Evolutionary conservation across 2,797 vertebrate genomes (phyloP), one percentile per base, ranked within the genome.

Genomic region (Rhinoraja longicauda): DNA sequence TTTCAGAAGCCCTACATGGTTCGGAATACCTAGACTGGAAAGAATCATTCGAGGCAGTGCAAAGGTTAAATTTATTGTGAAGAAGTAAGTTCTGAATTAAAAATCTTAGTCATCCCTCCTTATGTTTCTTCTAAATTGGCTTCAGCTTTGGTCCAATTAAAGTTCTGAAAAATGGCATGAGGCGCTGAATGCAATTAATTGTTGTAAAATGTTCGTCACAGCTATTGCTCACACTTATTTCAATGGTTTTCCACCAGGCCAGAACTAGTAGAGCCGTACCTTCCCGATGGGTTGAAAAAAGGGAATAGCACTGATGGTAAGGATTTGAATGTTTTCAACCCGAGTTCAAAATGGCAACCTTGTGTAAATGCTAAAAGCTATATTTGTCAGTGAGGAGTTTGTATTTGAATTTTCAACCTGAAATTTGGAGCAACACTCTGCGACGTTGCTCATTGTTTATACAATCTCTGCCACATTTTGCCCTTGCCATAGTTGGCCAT

Each of bases 1-100:
- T 15, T 97, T 97, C 93, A 94, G 97, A 39, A 97, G 97, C 45
- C 97, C 97, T n/a, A 97, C 96, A 0, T 97, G 97, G 97, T 97
- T 97, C 94, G 97, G 97, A 93, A 97, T 97, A 93, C 97, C 97
- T 21, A 95, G 97, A 57, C 96, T 97, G 1, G 97, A 97, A 93
- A 96, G 96, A 84, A 97, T 97, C 93, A 93, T 97, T 67, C 95
- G 97, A 32, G 95, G 93, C 0, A 96, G 96, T 79, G 93, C 93
- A 93, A 97, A 96, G 94, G 97, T 97, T 94, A 97, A 94, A 93
- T 97, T 97, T 93, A 92, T 96, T 93, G 95, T 97, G 93, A 97
- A 97, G 93, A 97, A 96, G 97, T 97, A 95, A 93, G 96, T 82
- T 26, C 29, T 59, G 53, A 86, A 78, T 86, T 86, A 15, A n/a